A percentile compares a stretch with the other conserved stretches of the same genome.
These are phyloP conservation scores for Myotis daubentonii DNA, from an alignment of 2,797 vertebrate genomes.

Conservation along the genomic window DNA sequence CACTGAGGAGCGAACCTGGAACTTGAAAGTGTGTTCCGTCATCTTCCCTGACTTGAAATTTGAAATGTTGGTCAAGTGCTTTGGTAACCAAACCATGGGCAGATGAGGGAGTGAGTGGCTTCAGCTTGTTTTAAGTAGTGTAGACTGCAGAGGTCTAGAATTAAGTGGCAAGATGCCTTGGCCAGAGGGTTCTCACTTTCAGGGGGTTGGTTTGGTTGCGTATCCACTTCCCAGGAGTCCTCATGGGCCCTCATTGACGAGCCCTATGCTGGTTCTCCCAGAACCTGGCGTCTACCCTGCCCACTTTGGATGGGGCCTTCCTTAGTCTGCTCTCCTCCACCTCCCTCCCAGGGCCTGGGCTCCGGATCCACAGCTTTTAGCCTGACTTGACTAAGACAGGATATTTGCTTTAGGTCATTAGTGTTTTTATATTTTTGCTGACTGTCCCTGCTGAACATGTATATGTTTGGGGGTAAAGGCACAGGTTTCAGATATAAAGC, in stretches of 20 bases:
- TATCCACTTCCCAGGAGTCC: not conserved
- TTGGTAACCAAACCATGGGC: not conserved
- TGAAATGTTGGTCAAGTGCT: slow-evolving; percentile 12
- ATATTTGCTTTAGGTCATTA: not conserved
- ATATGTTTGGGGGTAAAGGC: not conserved
- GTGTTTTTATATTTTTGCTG: slow-evolving; percentile 8
- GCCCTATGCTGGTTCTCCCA: not conserved
- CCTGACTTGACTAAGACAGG: not conserved
- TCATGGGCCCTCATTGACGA: not conserved
- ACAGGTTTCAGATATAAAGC: not conserved
- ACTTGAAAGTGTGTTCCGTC: not conserved
- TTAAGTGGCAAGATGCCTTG: not conserved
- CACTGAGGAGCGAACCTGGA: not conserved
- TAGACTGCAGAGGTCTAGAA: not conserved
- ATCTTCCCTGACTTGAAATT: not conserved
- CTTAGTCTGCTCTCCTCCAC: not conserved
- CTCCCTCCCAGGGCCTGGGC: not conserved
- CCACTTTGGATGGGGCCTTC: not conserved
- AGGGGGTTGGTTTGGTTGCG: not conserved
- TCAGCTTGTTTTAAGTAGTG: slow-evolving; percentile 23
- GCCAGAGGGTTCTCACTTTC: not conserved
- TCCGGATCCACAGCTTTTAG: not conserved
- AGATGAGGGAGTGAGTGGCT: not conserved
- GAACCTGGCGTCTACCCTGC: not conserved
- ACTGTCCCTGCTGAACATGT: not conserved